These are phyloP conservation scores for Semaprochilodus insignis DNA, from an alignment of 2,797 vertebrate species.

Conservation along the genomic window DNA sequence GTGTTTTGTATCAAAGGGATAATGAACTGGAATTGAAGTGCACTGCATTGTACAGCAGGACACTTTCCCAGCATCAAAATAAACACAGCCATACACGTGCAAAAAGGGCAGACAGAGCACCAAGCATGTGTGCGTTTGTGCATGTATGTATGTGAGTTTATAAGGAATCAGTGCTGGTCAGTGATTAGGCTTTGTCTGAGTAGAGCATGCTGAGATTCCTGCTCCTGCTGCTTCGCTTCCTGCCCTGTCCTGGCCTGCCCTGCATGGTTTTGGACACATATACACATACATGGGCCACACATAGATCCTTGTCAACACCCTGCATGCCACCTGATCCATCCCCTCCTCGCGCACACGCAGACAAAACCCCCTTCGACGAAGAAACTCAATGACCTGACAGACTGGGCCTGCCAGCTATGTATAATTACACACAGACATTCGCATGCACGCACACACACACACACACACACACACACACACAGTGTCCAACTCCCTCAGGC, in stretches of 20 bases:
- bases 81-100: not conserved
- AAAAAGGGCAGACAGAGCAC: not conserved
- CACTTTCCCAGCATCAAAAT: not conserved
- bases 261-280: not conserved
- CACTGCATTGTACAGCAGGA: slow-evolving; percentile 14
- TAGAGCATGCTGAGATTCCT: not conserved
- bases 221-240: slow-evolving; percentile 40
- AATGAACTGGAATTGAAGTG: not conserved
- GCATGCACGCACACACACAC: slow-evolving; percentile 11
- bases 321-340: slow-evolving; percentile 29
- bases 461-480: slow-evolving; percentile 31
- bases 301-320: slow-evolving; percentile 27
- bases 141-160: not conserved
- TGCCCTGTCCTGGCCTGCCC: not conserved
- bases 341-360: slow-evolving; percentile 17
- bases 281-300: slow-evolving; percentile 14
- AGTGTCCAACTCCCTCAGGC: slow-evolving; percentile 61
- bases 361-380: slow-evolving; percentile 21
- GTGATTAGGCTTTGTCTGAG: slow-evolving; percentile 31
- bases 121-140: not conserved
- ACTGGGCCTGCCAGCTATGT: slow-evolving; percentile 49
- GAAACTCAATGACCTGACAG: slow-evolving; percentile 59
- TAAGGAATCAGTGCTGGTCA: slow-evolving; percentile 29
- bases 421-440: slow-evolving; percentile 34
- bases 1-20: not conserved